A percentile compares a stretch with the other conserved stretches of the same genome.
phyloP scores from a whole-genome alignment of 2,113 vertebrate species.

The Nothoprocta pentlandii region DNA sequence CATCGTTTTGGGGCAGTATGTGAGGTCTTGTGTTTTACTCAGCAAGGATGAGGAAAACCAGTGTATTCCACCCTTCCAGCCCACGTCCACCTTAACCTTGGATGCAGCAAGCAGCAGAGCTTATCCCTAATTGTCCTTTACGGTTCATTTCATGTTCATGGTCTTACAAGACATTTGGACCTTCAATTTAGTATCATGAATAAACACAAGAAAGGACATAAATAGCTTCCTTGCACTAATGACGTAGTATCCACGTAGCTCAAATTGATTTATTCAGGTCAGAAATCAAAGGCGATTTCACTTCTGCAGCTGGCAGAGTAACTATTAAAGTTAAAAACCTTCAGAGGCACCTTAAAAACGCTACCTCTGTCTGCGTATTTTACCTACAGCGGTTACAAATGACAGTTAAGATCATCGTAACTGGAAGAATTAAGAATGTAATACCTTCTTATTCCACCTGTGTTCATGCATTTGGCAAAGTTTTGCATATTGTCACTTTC shows the following conservation, averaged over 20 bases:
- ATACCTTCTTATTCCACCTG: not conserved
- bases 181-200: not conserved
- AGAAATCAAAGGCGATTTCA: slow-evolving; percentile 52
- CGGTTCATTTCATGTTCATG: not conserved
- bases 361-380: slow-evolving; percentile 39
- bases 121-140: not conserved
- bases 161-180: not conserved
- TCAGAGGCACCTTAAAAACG: slow-evolving; percentile 12
- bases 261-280: slow-evolving; percentile 48
- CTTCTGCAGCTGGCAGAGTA: slow-evolving; percentile 34
- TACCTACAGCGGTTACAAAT: not conserved
- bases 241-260: not conserved
- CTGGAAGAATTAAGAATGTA: slow-evolving; percentile 9
- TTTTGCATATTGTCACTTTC: not conserved
- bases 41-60: not conserved
- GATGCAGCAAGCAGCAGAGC: not conserved
- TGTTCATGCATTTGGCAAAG: not conserved
- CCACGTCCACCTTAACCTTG: not conserved
- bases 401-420: slow-evolving; percentile 22
- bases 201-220: not conserved
- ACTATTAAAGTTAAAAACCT: slow-evolving; percentile 48
- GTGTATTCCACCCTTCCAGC: not conserved
- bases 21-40: not conserved
- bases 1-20: not conserved
- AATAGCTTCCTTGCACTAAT: not conserved